Base-by-base conservation (phyloP, 1,140 invertebrate species). In the Phocides pigmalion region DNA sequence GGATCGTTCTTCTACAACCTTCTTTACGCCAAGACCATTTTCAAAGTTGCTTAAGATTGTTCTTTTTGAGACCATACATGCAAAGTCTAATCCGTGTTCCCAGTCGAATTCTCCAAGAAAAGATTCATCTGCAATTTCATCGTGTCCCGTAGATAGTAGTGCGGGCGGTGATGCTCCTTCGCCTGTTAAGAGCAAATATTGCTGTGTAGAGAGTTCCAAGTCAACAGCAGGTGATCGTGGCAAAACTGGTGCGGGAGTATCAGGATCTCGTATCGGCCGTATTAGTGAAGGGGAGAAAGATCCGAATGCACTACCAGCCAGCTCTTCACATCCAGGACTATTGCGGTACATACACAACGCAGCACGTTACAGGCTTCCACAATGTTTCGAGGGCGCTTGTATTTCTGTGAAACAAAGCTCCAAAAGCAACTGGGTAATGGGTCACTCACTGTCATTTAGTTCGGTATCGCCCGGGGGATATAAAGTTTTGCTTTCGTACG, bases 391-490 rank as follows among this genome's bases (percentile, higher is more conserved):
- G 68, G 88, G 88, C 11, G 86, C 73, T 16, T 77, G 70, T 46
- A 66, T 89, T 19, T 86, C 79, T 0, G 70, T 89, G 3, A 87
- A 87, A 64, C 84, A 90, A 63, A 73, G 69, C 12, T 66, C 80
- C 2, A 72, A 68, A 12, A 79, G 62, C 42, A 89, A 89, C 58
- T 90, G 88, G 88, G 65, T 89, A 9, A 67, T 90, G 17, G 88
- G 88, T 3, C 88, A 90, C 51, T 80, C 82, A 16, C 58, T 90
- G 20, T 81, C 82, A 0, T 89, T 89, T 20, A 90, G 88, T 66
- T 89, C 88, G 2, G 88, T 90, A 3, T 83, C 88, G 2, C 88
- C 88, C 6, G 85, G 88, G 2, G 88, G 88, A 6, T 90, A 90
- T 50, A 90, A 88, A 68, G 20, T 89, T 5, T 63, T 90, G 17